phyloP scores from a whole-genome alignment of 1,140 invertebrate species.

The Microplitis mediator region DNA sequence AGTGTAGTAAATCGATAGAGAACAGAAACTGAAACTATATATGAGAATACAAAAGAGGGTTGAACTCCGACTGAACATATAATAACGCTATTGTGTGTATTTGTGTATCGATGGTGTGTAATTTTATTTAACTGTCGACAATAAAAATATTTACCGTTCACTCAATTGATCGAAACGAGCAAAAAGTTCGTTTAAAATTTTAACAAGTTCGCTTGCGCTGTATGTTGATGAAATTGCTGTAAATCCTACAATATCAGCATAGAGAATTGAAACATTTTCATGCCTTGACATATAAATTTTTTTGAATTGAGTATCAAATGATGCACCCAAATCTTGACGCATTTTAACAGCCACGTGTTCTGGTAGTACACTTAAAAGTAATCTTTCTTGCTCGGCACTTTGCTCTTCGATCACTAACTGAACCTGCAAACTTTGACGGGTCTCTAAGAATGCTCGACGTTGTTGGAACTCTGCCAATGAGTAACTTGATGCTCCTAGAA shows the following conservation, averaged over 20 bases:
- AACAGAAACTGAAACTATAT: slow-evolving; percentile 17
- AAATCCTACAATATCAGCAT: slow-evolving; percentile 92
- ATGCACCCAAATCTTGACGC: slow-evolving; percentile 87
- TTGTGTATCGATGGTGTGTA: background rate
- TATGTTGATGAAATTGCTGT: slow-evolving; percentile 95
- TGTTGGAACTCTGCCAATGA: slow-evolving; percentile 86
- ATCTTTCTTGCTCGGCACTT: slow-evolving; percentile 87
- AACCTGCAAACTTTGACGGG: slow-evolving; percentile 87
- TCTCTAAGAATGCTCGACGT: slow-evolving; percentile 86
- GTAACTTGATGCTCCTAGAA: slow-evolving; percentile 79
- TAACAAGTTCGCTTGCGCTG: slow-evolving; percentile 89
- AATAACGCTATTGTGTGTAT: background rate
- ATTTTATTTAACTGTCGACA: background rate
- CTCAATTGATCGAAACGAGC: slow-evolving; percentile 90
- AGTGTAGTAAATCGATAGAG: slow-evolving; percentile 20
- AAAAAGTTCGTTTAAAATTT: slow-evolving; percentile 93
- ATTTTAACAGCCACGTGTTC: slow-evolving; percentile 95
- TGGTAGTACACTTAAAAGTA: slow-evolving; percentile 89
- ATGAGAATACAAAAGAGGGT: slow-evolving; percentile 4
- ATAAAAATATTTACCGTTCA: slow-evolving; percentile 56
- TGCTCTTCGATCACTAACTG: slow-evolving; percentile 93
- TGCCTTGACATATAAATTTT: slow-evolving; percentile 97
- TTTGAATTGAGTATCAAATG: slow-evolving; percentile 89
- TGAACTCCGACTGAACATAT: background rate
- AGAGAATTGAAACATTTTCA: slow-evolving; percentile 94